Evolutionary conservation across 2,113 vertebrate species (phyloP).

Genomic region (Pontoporia blainvillei): DNA sequence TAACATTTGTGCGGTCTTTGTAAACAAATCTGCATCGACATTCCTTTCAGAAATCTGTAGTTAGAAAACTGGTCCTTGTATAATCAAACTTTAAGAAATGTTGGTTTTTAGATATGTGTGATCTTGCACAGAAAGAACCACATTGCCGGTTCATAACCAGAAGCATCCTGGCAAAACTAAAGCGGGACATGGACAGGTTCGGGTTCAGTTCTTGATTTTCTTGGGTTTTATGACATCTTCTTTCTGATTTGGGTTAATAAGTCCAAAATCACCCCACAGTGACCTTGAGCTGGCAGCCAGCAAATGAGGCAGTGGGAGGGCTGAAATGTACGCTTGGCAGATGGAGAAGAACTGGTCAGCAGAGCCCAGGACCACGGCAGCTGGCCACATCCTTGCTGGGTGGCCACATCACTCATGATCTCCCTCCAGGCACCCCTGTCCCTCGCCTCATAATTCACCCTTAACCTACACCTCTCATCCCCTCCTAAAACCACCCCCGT

Average conservation of each 20-base stretch:
- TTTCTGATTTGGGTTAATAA: neutral
- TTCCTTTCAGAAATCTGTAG: neutral
- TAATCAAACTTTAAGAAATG: neutral
- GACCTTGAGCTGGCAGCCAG: neutral
- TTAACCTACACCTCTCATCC: neutral
- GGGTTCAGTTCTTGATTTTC: neutral
- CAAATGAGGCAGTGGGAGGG: too few relatives aligned
- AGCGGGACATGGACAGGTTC: rapidly evolving
- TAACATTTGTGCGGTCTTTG: rapidly evolving
- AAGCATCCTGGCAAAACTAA: neutral
- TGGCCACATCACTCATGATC: rapidly evolving
- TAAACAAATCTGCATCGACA: neutral
- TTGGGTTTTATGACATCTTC: neutral
- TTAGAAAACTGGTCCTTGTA: neutral
- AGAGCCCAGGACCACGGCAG: neutral
- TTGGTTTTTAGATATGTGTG: rapidly evolving
- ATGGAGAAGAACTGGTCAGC: rapidly evolving
- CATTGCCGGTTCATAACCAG: rapidly evolving
- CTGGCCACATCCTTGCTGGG: rapidly evolving
- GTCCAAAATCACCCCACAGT: too few relatives aligned
- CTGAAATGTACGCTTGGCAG: rapidly evolving
- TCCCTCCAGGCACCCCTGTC: neutral
- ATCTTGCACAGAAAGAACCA: neutral
- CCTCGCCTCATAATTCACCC: neutral
- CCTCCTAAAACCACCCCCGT: neutral